These are phyloP conservation scores for Ophion ventricosus DNA, from an alignment of 2,888 invertebrate genomes.

Conservation along the genomic window DNA sequence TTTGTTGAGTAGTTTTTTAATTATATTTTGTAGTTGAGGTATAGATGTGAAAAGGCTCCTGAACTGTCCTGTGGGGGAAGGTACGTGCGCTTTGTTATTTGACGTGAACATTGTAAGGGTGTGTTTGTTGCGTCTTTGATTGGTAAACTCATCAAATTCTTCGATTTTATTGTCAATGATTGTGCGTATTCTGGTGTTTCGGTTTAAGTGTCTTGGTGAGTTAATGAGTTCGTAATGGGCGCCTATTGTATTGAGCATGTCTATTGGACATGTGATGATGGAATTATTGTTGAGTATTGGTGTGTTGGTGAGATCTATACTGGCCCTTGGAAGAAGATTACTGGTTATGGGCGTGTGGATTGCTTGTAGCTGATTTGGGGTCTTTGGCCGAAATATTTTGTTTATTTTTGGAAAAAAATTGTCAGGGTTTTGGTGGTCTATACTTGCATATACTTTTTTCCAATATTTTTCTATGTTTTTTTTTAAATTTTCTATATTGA, in stretches of 20 bases:
- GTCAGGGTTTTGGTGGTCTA: slow-evolving; percentile 27
- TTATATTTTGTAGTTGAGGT: neutral
- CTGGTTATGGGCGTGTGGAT: slow-evolving; percentile 7
- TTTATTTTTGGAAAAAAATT: slow-evolving; percentile 84
- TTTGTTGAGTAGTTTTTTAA: slow-evolving; percentile 21
- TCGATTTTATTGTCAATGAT: slow-evolving; percentile 12
- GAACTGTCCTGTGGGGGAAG: neutral
- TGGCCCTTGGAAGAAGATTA: neutral
- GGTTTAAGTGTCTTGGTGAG: slow-evolving; percentile 33
- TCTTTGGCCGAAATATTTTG: slow-evolving; percentile 46
- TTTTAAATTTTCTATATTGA: slow-evolving; percentile 6
- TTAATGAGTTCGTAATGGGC: slow-evolving; percentile 31
- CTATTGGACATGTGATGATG: neutral
- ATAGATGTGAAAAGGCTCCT: neutral
- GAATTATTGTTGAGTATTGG: slow-evolving; percentile 14
- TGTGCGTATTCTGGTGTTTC: slow-evolving; percentile 4
- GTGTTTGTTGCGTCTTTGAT: neutral
- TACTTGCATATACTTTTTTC: slow-evolving; percentile 14
- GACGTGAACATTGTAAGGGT: neutral
- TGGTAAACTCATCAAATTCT: neutral
- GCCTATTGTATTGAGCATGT: slow-evolving; percentile 18
- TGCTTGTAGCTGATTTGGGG: neutral
- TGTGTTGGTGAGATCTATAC: neutral
- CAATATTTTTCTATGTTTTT: slow-evolving; percentile 15
- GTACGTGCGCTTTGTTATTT: slow-evolving; percentile 10